phyloP scores from a whole-genome alignment of 2,113 vertebrate genomes.

The Ploceus nigricollis region DNA sequence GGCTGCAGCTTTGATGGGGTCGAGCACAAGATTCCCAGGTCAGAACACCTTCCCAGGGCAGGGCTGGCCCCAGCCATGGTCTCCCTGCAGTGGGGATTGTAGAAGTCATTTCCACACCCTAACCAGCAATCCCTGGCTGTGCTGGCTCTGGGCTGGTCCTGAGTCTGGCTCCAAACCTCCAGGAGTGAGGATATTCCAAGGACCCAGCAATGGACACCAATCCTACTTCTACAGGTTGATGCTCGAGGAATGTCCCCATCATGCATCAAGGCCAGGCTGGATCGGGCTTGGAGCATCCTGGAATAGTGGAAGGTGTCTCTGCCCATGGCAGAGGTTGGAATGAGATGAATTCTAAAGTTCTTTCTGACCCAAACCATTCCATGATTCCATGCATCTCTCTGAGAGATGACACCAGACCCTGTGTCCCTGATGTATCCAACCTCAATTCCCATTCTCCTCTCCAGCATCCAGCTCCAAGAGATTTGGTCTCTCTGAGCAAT shows the following conservation, averaged over 20 bases:
- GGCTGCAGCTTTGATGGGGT: neutral
- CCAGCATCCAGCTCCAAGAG: neutral
- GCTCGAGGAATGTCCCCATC: rapidly evolving
- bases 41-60: neutral
- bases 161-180: neutral
- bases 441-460: neutral
- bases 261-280: neutral
- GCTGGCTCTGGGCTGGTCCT: neutral
- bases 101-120: neutral
- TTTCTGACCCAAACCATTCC: neutral
- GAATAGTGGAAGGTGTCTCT: neutral
- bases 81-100: neutral
- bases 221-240: neutral
- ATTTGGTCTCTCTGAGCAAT: neutral
- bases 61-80: neutral
- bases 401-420: neutral
- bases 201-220: rapidly evolving
- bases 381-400: neutral
- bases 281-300: neutral
- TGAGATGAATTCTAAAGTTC: neutral
- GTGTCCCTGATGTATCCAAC: neutral
- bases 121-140: neutral
- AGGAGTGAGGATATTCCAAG: neutral
- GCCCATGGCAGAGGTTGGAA: no score
- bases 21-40: neutral